Conservation (phyloP, 2,888 invertebrate species). For the Dynastes tityus region DNA sequence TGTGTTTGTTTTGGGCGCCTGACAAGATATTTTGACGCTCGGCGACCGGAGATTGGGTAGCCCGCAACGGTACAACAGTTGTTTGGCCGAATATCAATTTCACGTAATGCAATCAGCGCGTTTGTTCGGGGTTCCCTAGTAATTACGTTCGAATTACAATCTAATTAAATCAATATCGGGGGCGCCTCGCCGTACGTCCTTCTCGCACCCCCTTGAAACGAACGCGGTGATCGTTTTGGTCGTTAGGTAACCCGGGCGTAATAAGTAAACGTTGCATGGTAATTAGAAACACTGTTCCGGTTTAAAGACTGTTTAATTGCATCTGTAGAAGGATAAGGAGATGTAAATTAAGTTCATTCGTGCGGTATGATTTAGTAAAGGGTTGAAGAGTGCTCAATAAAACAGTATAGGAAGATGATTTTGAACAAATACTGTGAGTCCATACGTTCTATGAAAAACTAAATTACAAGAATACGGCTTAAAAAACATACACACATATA, state of each 20-base stretch:
- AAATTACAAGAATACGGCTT: no score
- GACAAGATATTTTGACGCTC: slow-evolving; percentile 11
- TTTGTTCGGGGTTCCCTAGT: slow-evolving; percentile 28
- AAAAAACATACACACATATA: no score
- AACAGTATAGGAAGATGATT: no score
- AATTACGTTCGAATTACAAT: slow-evolving; percentile 43
- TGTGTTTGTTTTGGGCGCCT: slow-evolving; percentile 19
- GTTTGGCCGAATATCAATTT: slow-evolving; percentile 30
- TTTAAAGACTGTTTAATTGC: slow-evolving; percentile 2
- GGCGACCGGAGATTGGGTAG: slow-evolving; percentile 17
- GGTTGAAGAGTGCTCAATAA: no score
- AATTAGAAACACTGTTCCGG: not conserved
- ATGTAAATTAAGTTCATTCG: no score
- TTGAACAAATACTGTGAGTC: no score
- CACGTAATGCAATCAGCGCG: slow-evolving; percentile 41
- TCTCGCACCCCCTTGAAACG: not conserved
- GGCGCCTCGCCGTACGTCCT: not conserved
- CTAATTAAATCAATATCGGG: slow-evolving; percentile 41
- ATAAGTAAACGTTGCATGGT: not conserved
- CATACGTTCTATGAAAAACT: no score
- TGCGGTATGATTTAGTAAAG: no score
- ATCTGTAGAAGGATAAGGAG: not conserved
- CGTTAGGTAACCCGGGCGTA: not conserved
- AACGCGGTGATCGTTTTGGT: not conserved
- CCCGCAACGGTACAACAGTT: slow-evolving; percentile 8